Evolutionary conservation across 2,888 invertebrate species (phyloP).

Genomic region (Orgyia antiqua): DNA sequence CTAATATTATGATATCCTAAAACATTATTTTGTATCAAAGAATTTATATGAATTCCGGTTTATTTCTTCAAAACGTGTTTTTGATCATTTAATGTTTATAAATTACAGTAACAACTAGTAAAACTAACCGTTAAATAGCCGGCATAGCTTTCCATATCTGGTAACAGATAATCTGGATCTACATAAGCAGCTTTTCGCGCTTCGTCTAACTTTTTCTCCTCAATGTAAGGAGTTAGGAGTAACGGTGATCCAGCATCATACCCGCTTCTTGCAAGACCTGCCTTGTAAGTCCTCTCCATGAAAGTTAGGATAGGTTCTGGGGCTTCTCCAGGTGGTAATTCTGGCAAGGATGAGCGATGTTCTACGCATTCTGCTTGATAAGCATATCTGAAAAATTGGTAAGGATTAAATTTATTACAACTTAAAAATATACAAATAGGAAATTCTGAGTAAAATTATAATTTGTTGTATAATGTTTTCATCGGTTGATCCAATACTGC

Average conservation of each 20-base stretch:
- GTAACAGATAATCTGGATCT: constrained; percentile 51
- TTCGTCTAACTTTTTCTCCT: constrained; percentile 67
- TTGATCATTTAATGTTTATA: no score
- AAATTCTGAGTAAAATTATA: no score
- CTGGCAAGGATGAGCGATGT: constrained; percentile 46
- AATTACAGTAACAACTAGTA: no score
- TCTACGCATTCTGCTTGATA: constrained; percentile 34
- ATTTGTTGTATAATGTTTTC: no score
- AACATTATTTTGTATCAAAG: no score
- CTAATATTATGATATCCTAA: no score
- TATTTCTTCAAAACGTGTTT: no score
- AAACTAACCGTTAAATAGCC: constrained; percentile 68
- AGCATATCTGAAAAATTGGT: constrained; percentile 41
- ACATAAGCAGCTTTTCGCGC: constrained; percentile 67
- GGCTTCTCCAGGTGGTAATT: constrained; percentile 63
- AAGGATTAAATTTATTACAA: no score
- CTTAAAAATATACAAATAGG: no score
- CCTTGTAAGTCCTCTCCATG: constrained; percentile 57
- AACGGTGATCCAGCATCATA: constrained; percentile 70
- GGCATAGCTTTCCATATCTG: constrained; percentile 70
- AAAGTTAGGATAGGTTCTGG: constrained; percentile 64
- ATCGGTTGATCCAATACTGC: no score
- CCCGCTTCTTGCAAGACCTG: constrained; percentile 37
- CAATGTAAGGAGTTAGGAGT: constrained; percentile 75
- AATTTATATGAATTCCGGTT: no score